A percentile compares a stretch with the other conserved stretches of the same genome.
phyloP scores from a whole-genome alignment of 2,113 vertebrate species.

The Bothrops jararaca region DNA sequence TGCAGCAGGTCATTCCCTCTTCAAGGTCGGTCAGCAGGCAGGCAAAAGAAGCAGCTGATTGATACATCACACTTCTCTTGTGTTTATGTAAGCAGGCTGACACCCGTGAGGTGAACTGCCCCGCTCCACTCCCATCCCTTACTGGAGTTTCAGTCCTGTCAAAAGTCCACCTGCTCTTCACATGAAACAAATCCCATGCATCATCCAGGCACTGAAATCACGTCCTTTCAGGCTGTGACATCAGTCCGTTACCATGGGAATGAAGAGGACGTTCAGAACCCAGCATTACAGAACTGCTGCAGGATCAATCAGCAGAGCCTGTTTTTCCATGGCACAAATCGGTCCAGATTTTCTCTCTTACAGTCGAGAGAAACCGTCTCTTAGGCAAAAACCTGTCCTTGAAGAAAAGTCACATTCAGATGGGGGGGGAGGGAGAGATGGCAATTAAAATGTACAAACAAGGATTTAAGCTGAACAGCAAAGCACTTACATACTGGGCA shows the following conservation, averaged over 20 bases:
- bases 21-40: conserved; percentile 39
- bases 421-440: too few relatives aligned
- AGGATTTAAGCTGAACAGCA: not conserved
- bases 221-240: conserved; percentile 66
- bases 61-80: conserved; percentile 2
- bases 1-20: conserved; percentile 30
- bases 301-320: conserved; percentile 47
- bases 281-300: conserved; percentile 59
- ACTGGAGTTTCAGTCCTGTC: conserved; percentile 45
- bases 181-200: conserved; percentile 36
- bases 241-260: conserved; percentile 68
- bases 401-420: not conserved
- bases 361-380: not conserved
- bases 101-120: conserved; percentile 36
- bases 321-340: not conserved
- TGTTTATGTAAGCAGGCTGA: not conserved
- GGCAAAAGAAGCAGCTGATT: not conserved
- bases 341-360: not conserved
- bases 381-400: not conserved
- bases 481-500: not conserved
- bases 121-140: conserved; percentile 11
- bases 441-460: not conserved
- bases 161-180: conserved; percentile 57
- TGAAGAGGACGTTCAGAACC: conserved; percentile 56
- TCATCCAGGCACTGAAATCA: conserved; percentile 58